Base-by-base conservation (phyloP, 1,140 invertebrate genomes). In the Eurosta solidaginis region DNA sequence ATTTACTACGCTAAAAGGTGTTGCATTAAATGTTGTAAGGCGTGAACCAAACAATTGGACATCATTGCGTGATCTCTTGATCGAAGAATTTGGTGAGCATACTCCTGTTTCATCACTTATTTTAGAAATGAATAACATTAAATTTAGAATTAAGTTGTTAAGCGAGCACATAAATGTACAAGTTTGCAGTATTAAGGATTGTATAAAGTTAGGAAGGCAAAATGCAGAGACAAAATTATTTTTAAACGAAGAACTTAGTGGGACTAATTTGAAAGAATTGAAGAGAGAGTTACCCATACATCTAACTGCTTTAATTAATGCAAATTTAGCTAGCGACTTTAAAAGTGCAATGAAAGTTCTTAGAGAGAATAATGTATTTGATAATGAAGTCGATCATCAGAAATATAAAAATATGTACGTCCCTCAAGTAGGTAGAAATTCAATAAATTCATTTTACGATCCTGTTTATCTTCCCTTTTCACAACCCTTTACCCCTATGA, bases 1-100 rank as follows among this genome's bases (percentile, higher is more conserved):
- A n/a, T n/a, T n/a, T n/a, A n/a, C n/a, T n/a, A n/a, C n/a, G n/a
- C n/a, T n/a, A n/a, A n/a, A n/a, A n/a, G n/a, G n/a, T n/a, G n/a
- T n/a, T 9, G 74, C 44, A 10, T 20, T 76, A 76, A 25, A 76
- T 40, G 74, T 76, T 6, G 6, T 49, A 7, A 45, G 47, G 12
- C 40, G 74, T 49, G 74, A 76, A 42, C 74, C 74, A 17, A 6
- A 9, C 6, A 22, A 76, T 12, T 76, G 74, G 74, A 76, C 40
- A 6, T 25, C 40, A 6, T 40, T 76, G 29, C n/a, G 20, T n/a
- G 3, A 76, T 14, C 14, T 76, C 5, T 42, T 76, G 10, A 76
- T 76, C 20, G 45, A 49, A 10, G 74, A 74, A 40, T 74, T 74
- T 27, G 68, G 68, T 20, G 68, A 77, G 25, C 49, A 52, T 20